A percentile compares a stretch with the other conserved stretches of the same genome.
These are phyloP conservation scores for Mastacembelus armatus DNA, from an alignment of 2,797 vertebrate species.

Conservation along the genomic window DNA sequence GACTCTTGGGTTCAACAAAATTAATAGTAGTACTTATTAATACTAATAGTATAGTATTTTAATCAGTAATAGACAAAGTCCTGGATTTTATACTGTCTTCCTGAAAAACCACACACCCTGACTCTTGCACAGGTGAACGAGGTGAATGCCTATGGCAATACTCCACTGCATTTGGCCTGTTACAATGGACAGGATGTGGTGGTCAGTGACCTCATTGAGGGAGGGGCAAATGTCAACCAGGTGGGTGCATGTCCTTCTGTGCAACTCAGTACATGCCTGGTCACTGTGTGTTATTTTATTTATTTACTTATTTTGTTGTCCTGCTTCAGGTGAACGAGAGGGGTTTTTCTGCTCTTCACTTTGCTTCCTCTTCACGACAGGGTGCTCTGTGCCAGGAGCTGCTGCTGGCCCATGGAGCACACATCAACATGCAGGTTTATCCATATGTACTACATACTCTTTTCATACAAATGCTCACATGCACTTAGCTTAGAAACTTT, in stretches of 20 bases:
- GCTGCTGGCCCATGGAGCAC: constrained; percentile 91
- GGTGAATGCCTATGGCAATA: constrained; percentile 94
- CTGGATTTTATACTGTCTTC: background rate
- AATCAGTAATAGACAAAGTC: background rate
- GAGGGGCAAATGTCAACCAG: constrained; percentile 94
- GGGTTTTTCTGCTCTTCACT: constrained; percentile 95
- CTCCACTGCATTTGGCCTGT: constrained; percentile 94
- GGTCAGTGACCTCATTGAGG: constrained; percentile 93
- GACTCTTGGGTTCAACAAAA: background rate
- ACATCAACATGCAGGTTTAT: constrained; percentile 91
- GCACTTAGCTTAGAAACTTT: background rate
- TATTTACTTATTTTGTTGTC: constrained; percentile 10
- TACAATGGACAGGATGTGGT: constrained; percentile 98
- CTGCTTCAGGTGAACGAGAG: constrained; percentile 88
- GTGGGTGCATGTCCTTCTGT: constrained; percentile 33
- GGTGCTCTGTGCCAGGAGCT: constrained; percentile 96
- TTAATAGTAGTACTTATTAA: background rate
- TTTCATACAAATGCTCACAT: background rate
- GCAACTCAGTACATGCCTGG: fast-evolving
- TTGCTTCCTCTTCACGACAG: constrained; percentile 94
- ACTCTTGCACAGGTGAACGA: constrained; percentile 89
- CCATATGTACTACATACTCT: constrained; percentile 3
- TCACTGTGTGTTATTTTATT: constrained; percentile 1
- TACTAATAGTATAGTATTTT: background rate
- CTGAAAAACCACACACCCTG: background rate